Conservation (phyloP, 2,797 vertebrate genomes). For the Sorex maritimensis region DNA sequence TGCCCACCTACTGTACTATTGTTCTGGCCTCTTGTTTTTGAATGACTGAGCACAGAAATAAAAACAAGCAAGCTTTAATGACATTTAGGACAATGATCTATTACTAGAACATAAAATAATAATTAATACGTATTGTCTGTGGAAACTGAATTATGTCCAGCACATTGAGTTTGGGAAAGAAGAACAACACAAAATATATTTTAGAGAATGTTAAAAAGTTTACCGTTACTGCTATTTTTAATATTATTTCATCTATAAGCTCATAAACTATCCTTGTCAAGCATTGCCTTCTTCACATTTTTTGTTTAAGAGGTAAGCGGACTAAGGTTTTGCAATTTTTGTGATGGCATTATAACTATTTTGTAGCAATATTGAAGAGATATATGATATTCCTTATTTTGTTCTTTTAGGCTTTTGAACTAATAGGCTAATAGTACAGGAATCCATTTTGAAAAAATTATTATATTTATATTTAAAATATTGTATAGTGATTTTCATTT, state of each 20-base stretch:
- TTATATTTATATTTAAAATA: slow-evolving; percentile 24
- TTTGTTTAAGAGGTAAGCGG: background rate
- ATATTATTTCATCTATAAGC: background rate
- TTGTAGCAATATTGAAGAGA: background rate
- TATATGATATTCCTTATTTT: background rate
- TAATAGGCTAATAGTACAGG: background rate
- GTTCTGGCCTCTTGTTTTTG: background rate
- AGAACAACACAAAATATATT: background rate
- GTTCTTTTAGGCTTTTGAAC: background rate
- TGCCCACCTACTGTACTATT: too few species aligned
- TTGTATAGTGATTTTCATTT: slow-evolving; percentile 48
- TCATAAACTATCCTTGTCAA: background rate
- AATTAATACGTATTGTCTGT: background rate
- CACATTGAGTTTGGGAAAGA: slow-evolving; percentile 8
- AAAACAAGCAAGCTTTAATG: background rate
- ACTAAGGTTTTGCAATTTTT: slow-evolving; percentile 6
- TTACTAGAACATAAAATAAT: background rate
- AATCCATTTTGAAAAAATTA: slow-evolving; percentile 48
- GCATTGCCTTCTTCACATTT: background rate
- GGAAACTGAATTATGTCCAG: slow-evolving; percentile 11
- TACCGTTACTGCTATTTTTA: background rate
- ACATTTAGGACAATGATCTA: background rate
- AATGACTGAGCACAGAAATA: background rate
- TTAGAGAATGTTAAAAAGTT: slow-evolving; percentile 37
- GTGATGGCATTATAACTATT: slow-evolving; percentile 14